Conservation (phyloP, 2,888 invertebrate species). For the Zaprionus obscuricornis region DNA sequence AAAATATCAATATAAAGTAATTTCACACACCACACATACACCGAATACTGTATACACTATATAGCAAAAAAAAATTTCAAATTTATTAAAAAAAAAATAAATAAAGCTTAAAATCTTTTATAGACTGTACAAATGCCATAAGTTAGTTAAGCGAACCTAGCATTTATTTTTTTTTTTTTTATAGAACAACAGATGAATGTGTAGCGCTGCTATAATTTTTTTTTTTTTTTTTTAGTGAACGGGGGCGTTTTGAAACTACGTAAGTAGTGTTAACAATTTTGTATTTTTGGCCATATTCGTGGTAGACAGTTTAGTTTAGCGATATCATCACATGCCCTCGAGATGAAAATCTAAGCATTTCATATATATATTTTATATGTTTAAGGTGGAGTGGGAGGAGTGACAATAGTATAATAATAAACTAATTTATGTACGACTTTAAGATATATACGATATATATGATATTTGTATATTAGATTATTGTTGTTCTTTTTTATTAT, state of each 20-base stretch:
- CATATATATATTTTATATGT: constrained; percentile 4
- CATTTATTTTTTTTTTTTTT: too few species aligned
- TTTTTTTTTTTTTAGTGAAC: constrained; percentile 16
- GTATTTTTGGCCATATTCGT: constrained; percentile 38
- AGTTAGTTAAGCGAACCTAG: too few species aligned
- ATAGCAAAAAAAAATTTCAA: background rate
- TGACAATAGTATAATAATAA: too few species aligned
- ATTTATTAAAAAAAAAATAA: too few species aligned
- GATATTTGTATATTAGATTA: constrained; percentile 25
- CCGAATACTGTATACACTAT: constrained; percentile 28
- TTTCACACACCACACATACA: background rate
- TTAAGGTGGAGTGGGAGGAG: too few species aligned
- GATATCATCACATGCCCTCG: constrained; percentile 58
- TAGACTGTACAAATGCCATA: too few species aligned
- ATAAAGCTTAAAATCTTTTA: too few species aligned
- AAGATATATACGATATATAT: too few species aligned
- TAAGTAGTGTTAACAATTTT: constrained; percentile 30
- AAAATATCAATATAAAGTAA: background rate
- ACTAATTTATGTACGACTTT: constrained; percentile 29
- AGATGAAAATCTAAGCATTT: constrained; percentile 19
- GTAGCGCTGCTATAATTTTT: constrained; percentile 8
- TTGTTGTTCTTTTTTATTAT: too few species aligned
- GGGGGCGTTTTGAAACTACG: constrained; percentile 35
- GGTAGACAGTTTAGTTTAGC: constrained; percentile 51
- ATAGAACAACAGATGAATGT: background rate